These are phyloP conservation scores for Avahi laniger DNA, from an alignment of 2,797 vertebrate genomes.

Conservation along the genomic window DNA sequence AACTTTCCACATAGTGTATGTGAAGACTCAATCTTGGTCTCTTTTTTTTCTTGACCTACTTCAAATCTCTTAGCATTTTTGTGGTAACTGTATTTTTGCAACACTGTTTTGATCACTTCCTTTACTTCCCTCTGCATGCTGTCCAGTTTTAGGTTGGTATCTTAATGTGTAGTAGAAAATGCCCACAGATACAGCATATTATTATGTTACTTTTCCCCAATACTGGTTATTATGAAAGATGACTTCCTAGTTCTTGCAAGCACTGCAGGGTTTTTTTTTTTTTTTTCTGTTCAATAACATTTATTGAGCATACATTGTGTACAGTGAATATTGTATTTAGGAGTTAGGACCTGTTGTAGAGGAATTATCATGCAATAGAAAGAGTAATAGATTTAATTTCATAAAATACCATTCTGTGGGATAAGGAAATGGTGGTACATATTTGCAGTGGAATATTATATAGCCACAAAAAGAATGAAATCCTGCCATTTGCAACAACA, in stretches of 20 bases:
- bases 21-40: not conserved
- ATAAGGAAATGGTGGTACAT: too few relatives aligned
- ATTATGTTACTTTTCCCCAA: not conserved
- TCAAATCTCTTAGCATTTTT: not conserved
- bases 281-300: not conserved
- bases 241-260: not conserved
- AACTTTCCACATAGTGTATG: not conserved
- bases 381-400: not conserved
- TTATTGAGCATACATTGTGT: not conserved
- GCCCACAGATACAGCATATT: not conserved
- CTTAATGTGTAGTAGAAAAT: not conserved
- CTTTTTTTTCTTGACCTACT: not conserved
- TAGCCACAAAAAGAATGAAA: too few relatives aligned
- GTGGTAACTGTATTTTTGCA: not conserved
- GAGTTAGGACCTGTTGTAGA: not conserved
- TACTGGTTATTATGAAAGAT: not conserved
- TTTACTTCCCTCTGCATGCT: not conserved
- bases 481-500: too few relatives aligned
- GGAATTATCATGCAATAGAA: not conserved
- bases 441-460: too few relatives aligned
- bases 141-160: not conserved
- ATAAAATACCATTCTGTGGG: not conserved
- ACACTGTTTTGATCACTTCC: not conserved
- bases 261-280: not conserved
- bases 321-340: not conserved